phyloP scores from a whole-genome alignment of 2,888 invertebrate genomes.

The Lycia hirtaria region DNA sequence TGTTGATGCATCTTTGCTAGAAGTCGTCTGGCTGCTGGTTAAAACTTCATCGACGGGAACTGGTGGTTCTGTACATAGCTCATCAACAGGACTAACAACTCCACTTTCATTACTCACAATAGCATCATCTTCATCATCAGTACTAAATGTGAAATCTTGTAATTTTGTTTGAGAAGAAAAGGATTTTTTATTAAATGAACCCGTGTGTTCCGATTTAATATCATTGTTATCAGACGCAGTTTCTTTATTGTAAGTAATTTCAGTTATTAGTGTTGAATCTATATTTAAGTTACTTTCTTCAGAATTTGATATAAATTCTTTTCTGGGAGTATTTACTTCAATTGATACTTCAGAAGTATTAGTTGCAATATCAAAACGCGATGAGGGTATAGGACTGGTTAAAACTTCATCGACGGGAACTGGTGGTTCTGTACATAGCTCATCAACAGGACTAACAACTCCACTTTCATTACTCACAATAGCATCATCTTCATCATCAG shows the following conservation, averaged over 20 bases:
- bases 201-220: not conserved
- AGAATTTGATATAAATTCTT: not conserved
- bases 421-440: not conserved
- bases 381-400: constrained; percentile 14
- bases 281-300: not conserved
- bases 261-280: not conserved
- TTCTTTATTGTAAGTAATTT: not conserved
- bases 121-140: constrained; percentile 4
- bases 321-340: not conserved
- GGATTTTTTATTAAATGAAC: not conserved
- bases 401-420: not conserved
- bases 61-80: not conserved
- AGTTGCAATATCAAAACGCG: not conserved
- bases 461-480: not conserved
- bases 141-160: constrained; percentile 8
- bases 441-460: not conserved
- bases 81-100: not conserved
- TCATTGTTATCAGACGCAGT: not conserved
- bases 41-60: not conserved
- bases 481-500: constrained; percentile 4
- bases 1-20: not conserved
- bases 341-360: constrained; percentile 2
- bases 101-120: not conserved
- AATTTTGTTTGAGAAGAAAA: not conserved
- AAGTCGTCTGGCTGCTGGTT: not conserved